Percentiles rank a stretch among this genome's conserved stretches.
Evolutionary conservation across 2,113 vertebrate species (phyloP).

Genomic region (Rhea americana): DNA sequence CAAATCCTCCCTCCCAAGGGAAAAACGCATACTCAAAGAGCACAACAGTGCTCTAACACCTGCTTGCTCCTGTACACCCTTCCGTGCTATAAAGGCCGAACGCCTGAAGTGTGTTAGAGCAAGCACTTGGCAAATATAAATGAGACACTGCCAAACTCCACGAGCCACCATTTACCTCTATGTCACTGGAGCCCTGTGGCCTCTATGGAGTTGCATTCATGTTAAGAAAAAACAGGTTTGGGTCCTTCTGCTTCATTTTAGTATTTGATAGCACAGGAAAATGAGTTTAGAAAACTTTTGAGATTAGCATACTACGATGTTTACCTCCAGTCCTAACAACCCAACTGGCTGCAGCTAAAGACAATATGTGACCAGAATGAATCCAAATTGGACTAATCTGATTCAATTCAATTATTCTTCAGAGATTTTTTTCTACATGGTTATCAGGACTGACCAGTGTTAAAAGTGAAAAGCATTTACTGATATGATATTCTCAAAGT

Average conservation of each 20-base stretch:
- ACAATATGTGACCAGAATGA: neutral
- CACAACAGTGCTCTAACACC: neutral
- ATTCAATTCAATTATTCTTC: constrained; percentile 4
- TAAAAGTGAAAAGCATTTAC: constrained; percentile 2
- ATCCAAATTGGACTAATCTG: neutral
- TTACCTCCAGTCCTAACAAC: neutral
- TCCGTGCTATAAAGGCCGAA: neutral
- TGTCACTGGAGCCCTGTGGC: neutral
- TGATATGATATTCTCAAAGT: neutral
- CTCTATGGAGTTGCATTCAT: neutral
- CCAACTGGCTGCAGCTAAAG: neutral
- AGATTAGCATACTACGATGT: neutral
- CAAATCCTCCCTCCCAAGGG: neutral
- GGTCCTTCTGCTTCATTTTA: neutral
- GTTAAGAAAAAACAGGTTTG: neutral
- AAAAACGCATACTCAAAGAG: neutral
- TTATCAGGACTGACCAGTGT: neutral
- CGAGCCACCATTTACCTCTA: neutral
- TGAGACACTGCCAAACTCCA: neutral
- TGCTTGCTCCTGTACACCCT: neutral
- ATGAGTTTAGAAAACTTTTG: neutral
- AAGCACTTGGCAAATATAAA: neutral
- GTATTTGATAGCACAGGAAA: neutral
- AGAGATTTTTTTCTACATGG: neutral
- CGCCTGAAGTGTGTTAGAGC: neutral